A percentile compares a stretch with the other conserved stretches of the same genome.
Evolutionary conservation across 1,140 invertebrate genomes (phyloP).

Genomic region (Centruroides sculpturatus): DNA sequence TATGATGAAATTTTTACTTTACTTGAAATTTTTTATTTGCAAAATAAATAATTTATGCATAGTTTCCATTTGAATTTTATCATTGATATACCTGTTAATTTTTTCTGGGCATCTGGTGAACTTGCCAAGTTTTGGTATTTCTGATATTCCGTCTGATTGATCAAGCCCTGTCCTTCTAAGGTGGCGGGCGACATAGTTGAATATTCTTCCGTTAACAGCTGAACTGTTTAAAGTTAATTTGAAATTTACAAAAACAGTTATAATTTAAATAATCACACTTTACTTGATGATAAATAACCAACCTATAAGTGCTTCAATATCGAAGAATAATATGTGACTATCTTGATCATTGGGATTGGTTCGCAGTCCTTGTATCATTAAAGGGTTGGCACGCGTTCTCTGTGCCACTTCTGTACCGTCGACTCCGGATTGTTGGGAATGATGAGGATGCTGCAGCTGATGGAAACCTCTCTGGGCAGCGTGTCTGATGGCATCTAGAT

Average conservation of each 20-base stretch:
- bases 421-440: slow-evolving; percentile 36
- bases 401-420: slow-evolving; percentile 46
- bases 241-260: not conserved
- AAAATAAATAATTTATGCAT: too few species aligned
- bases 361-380: slow-evolving; percentile 81
- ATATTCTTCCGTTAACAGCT: slow-evolving; percentile 88
- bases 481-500: slow-evolving; percentile 84
- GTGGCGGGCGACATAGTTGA: slow-evolving; percentile 81
- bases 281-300: slow-evolving; percentile 14
- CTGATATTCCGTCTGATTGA: slow-evolving; percentile 67
- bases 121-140: slow-evolving; percentile 49
- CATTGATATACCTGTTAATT: slow-evolving; percentile 51
- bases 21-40: too few species aligned
- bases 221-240: slow-evolving; percentile 47
- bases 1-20: too few species aligned
- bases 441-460: slow-evolving; percentile 55
- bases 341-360: slow-evolving; percentile 91
- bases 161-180: slow-evolving; percentile 67
- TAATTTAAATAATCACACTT: too few species aligned
- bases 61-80: too few species aligned
- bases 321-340: slow-evolving; percentile 93
- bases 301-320: slow-evolving; percentile 91
- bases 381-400: slow-evolving; percentile 48
- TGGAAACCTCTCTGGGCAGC: slow-evolving; percentile 71
- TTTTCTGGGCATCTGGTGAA: slow-evolving; percentile 82